These are phyloP conservation scores for Coelopa pilipes DNA, from an alignment of 2,888 invertebrate species.

Conservation along the genomic window DNA sequence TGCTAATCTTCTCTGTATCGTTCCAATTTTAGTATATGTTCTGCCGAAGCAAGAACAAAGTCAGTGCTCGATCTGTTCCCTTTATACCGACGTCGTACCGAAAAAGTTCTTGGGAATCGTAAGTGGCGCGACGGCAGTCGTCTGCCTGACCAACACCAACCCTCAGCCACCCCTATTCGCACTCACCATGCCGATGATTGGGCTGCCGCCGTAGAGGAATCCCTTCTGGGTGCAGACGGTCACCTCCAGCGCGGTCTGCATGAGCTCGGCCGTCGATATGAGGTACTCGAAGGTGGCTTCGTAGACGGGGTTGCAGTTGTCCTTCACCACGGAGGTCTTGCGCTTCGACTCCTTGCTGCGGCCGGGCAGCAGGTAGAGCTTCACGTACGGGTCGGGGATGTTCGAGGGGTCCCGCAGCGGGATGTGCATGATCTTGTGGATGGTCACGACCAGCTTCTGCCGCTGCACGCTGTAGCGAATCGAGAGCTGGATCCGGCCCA, in stretches of 20 bases:
- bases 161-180: not conserved
- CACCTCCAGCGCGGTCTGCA: slow-evolving; percentile 81
- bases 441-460: slow-evolving; percentile 83
- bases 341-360: slow-evolving; percentile 87
- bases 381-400: slow-evolving; percentile 91
- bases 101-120: not conserved
- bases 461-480: slow-evolving; percentile 85
- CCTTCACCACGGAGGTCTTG: slow-evolving; percentile 83
- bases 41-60: slow-evolving; percentile 77
- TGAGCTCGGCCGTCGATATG: slow-evolving; percentile 83
- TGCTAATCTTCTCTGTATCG: slow-evolving; percentile 95
- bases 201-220: slow-evolving; percentile 81
- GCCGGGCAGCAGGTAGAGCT: slow-evolving; percentile 86
- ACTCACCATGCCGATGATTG: slow-evolving; percentile 82
- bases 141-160: too few relatives aligned
- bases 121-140: not conserved
- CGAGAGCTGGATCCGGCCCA: slow-evolving; percentile 86
- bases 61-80: not conserved
- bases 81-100: not conserved
- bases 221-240: slow-evolving; percentile 91
- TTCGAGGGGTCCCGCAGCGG: slow-evolving; percentile 83
- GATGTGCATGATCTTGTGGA: slow-evolving; percentile 91
- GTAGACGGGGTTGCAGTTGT: slow-evolving; percentile 90
- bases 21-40: slow-evolving; percentile 91
- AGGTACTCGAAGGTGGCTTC: slow-evolving; percentile 93